These are phyloP conservation scores for Hippopotamus amphibius DNA, from an alignment of 2,113 vertebrate species.

Conservation along the genomic window DNA sequence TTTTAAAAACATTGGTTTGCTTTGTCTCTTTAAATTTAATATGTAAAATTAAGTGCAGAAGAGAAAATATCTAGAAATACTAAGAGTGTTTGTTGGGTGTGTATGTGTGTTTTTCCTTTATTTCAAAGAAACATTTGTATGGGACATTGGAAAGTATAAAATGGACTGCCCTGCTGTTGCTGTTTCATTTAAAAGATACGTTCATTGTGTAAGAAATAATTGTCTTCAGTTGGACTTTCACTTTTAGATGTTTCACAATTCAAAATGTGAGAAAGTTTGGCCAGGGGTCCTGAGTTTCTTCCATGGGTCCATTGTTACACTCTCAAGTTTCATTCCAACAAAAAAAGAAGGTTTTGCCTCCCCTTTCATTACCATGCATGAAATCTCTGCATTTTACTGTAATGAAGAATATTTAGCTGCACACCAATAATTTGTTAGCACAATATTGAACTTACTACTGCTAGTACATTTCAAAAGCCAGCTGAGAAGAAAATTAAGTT, in stretches of 20 bases:
- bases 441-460: background rate
- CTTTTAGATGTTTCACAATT: background rate
- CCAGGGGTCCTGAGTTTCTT: background rate
- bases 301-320: background rate
- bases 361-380: background rate
- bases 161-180: rapidly evolving
- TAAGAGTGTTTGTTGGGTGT: background rate
- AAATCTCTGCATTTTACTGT: background rate
- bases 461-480: background rate
- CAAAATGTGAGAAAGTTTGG: background rate
- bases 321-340: background rate
- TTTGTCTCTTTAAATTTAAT: background rate
- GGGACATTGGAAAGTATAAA: background rate
- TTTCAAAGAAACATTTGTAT: background rate
- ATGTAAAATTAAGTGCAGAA: background rate
- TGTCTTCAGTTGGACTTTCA: background rate
- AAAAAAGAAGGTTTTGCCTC: background rate
- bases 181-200: background rate
- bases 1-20: background rate
- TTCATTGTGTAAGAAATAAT: background rate
- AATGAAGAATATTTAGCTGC: background rate
- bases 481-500: background rate
- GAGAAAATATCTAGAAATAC: background rate
- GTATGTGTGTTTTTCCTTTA: background rate
- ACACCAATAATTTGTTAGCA: background rate